Evolutionary conservation across 2,113 vertebrate genomes (phyloP), one percentile per base, ranked within the genome.

Genomic region (Salminus brasiliensis): DNA sequence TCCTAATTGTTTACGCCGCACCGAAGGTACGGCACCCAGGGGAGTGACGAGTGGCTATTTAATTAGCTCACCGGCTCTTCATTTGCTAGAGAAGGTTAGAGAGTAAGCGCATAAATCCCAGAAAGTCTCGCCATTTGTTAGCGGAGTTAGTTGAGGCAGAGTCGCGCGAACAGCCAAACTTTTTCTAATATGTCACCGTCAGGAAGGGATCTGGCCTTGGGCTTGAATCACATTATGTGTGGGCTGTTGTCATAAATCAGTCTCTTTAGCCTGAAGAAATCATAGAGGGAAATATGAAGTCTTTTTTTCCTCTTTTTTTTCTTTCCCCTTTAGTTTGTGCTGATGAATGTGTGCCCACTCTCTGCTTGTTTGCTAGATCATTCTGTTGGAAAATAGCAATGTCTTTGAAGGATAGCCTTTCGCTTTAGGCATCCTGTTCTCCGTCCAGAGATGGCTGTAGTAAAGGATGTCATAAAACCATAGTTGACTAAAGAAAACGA

Each of bases 201-300:
- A 81, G 73, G 71, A 85, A 78, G 59, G 59, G 74, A 72, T 83
- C 68, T 89, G 83, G 86, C 88, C 84, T 79, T 82, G 47, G 81
- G 86, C 86, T 83, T 84, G 84, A 86, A 87, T 88, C 70, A n/a
- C 84, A 88, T 87, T 89, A 87, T 83, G 78, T 79, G 78, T 77
- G 62, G 70, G 82, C 69, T 71, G 47, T 78, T 84, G 83, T 79
- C 79, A 86, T 87, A 86, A 86, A 89, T 89, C 85, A 85, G 74
- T 74, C 83, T 57, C 74, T 76, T 85, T 70, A 68, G 80, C 83
- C 80, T 71, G 70, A 71, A 85, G 81, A 85, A 84, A 84, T 79
- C 72, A 66, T 70, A 79, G 57, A 34, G n/a, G 73, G 32, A 83
- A 79, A 87, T 77, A 81, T 69, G 71, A 78, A 63, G 43, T 88